Evolutionary conservation across 2,113 vertebrate species (phyloP).

Genomic region (Diadophis punctatus): DNA sequence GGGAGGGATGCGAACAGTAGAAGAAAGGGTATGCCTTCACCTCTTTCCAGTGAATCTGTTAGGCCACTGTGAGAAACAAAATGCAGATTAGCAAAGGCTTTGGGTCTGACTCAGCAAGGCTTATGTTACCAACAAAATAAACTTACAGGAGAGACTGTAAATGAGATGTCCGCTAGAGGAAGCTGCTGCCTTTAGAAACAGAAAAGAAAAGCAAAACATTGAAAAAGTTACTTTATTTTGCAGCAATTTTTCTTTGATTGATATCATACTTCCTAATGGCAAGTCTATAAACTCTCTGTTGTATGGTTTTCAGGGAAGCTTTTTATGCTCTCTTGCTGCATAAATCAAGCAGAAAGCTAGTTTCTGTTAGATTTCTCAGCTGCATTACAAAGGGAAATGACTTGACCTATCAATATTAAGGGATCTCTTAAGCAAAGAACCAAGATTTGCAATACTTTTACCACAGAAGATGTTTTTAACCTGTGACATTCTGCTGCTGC

Average conservation of each 20-base stretch:
- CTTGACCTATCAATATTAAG: background rate
- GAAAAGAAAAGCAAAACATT: background rate
- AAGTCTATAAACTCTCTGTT: background rate
- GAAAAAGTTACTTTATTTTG: conserved; percentile 1
- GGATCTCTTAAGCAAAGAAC: background rate
- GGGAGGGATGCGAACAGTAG: background rate
- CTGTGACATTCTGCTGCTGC: background rate
- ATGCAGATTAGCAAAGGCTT: background rate
- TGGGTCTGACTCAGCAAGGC: background rate
- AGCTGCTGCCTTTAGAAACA: conserved; percentile 12
- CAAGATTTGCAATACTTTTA: background rate
- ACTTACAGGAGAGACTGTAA: background rate
- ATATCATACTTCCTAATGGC: background rate
- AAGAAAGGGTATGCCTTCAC: background rate
- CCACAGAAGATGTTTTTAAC: background rate
- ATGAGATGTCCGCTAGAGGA: background rate
- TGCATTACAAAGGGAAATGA: background rate
- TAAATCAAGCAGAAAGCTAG: background rate
- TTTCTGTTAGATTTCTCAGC: background rate
- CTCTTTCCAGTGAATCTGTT: background rate
- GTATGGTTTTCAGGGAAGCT: conserved; percentile 2
- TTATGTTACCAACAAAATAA: background rate
- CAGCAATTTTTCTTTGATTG: background rate
- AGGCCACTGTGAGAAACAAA: background rate
- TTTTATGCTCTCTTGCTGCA: background rate